phyloP scores from a whole-genome alignment of 2,113 vertebrate genomes.

The Myodes glareolus region DNA sequence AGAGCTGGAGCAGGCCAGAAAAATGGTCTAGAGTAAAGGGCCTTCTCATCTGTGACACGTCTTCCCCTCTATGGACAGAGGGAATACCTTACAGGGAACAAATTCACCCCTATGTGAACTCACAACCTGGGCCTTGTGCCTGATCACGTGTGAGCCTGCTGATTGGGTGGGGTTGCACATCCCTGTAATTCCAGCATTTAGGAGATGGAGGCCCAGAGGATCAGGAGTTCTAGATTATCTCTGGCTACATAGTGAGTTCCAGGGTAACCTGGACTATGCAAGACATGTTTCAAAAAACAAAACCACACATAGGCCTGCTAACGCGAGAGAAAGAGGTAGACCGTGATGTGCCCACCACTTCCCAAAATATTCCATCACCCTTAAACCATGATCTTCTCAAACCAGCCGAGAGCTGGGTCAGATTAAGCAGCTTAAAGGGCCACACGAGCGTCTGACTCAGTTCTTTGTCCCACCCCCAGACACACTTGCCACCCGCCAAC shows the following conservation, averaged over 20 bases:
- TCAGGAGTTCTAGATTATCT: background rate
- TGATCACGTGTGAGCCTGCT: background rate
- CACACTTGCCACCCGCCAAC: background rate
- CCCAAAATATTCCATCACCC: background rate
- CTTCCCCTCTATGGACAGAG: background rate
- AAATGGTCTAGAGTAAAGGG: background rate
- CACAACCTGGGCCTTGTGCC: background rate
- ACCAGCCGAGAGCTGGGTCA: background rate
- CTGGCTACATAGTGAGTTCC: background rate
- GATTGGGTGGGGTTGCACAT: background rate
- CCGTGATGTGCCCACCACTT: background rate
- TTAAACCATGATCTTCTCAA: background rate
- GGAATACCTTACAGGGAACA: background rate
- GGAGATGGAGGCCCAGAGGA: background rate
- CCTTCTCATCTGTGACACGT: background rate
- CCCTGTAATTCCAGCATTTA: background rate
- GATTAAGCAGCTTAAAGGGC: background rate
- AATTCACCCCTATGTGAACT: background rate
- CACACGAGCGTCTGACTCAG: background rate
- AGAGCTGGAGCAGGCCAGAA: background rate
- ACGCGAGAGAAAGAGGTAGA: background rate
- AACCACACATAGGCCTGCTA: background rate
- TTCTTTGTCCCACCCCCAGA: background rate
- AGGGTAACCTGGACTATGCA: background rate
- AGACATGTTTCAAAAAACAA: background rate